These are phyloP conservation scores for Cydia strobilella DNA, from an alignment of 1,140 invertebrate genomes.

Conservation along the genomic window DNA sequence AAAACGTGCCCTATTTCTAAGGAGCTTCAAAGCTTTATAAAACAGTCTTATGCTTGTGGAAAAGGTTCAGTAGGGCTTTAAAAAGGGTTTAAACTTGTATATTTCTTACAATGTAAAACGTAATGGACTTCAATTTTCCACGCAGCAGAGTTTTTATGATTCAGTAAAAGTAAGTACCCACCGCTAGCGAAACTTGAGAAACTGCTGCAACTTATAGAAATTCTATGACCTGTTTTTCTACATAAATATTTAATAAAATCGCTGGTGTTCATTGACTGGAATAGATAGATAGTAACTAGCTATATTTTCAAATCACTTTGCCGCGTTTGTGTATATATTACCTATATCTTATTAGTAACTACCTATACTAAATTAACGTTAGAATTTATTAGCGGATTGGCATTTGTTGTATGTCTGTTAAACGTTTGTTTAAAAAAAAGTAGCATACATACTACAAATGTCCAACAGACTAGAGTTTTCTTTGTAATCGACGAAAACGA, in stretches of 20 bases:
- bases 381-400: too few relatives aligned
- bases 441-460: background rate
- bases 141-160: constrained; percentile 31
- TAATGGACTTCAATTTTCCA: constrained; percentile 32
- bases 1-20: background rate
- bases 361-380: too few relatives aligned
- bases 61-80: constrained; percentile 2
- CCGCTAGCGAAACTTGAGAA: constrained; percentile 18
- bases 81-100: constrained; percentile 26
- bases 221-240: background rate
- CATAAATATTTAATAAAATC: background rate
- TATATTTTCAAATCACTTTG: too few relatives aligned
- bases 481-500: background rate
- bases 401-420: too few relatives aligned
- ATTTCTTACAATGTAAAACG: constrained; percentile 25
- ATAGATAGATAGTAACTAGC: too few relatives aligned
- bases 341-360: too few relatives aligned
- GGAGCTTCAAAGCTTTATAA: background rate
- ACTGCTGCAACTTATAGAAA: constrained; percentile 4
- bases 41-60: background rate
- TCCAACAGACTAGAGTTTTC: background rate
- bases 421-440: too few relatives aligned
- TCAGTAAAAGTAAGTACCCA: constrained; percentile 24
- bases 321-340: too few relatives aligned
- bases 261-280: too few relatives aligned